Evolutionary conservation across 2,888 invertebrate species (phyloP), one percentile per base, ranked within the genome.

Genomic region (Cephalotes varians): DNA sequence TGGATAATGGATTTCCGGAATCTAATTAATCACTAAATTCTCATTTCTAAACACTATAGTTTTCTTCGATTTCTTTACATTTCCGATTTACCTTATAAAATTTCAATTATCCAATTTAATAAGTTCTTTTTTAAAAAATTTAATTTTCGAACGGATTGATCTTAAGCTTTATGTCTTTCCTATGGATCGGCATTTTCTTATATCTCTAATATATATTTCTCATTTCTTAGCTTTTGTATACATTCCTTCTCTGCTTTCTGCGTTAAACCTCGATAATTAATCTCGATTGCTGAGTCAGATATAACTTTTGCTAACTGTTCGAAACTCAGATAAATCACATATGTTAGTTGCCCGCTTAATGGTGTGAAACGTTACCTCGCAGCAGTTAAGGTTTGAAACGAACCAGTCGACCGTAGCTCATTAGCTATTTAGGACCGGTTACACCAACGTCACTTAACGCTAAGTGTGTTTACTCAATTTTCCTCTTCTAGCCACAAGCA

Each of bases 291-390:
- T 34, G 56, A 79, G 77, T 56, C 69, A 79, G 77, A 79, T 79
- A 67, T 79, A 79, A 79, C 77, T 79, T 79, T 67, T 34, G 44
- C 44, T 25, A 69, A 79, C 77, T 34, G 77, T 69, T 79, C 47
- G 34, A 34, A 79, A 79, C 77, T 79, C 77, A 79, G 77, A 79
- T 79, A 79, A 79, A 79, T 79, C 69, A 79, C 77, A 79, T 79
- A 79, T 79, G 77, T 79, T 79, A 79, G 77, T 56, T 56, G 44
- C 31, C 25, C 56, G 77, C 56, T 79, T 79, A 69, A 79, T 79
- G 77, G 77, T 47, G 77, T 56, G 69, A 79, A 79, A 79, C 77
- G 56, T 21, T 58, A 47, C 56, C 77, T 58, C 56, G 44, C 77
- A 58, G 77, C 56, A 58, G 56, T 79, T 79, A 69, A 79, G 69